Base-by-base conservation (phyloP, 2,888 invertebrate species). In the Panzeria rudis region DNA sequence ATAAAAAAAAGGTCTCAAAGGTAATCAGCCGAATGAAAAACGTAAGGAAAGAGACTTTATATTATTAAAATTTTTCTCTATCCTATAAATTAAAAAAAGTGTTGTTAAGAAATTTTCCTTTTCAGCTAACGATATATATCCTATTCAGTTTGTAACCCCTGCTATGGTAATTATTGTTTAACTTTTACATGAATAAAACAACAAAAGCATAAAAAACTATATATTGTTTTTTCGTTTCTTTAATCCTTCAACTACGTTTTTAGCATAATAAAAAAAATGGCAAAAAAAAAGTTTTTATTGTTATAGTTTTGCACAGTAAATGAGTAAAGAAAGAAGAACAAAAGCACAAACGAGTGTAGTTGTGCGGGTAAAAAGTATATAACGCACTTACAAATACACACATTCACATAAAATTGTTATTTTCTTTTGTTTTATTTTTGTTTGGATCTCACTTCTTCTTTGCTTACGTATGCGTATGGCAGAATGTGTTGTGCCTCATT, bases 91-190 rank as follows among this genome's bases (percentile, higher is more conserved):
- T 29, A 29, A 29, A n/a, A n/a, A n/a, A n/a, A n/a, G n/a, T n/a
- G n/a, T n/a, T n/a, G n/a, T n/a, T n/a, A n/a, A n/a, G n/a, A n/a
- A n/a, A n/a, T n/a, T 4, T 29, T 29, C 29, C 5, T 29, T 29
- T 29, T 4, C 29, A 4, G 29, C 29, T 29, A 29, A 35, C 47
- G n/a, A 15, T 3, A 20, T 7, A n/a, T 11, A 29, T 35, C 11
- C 15, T 20, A 15, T 56, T 66, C 8, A 35, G 20, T 68, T 73
- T 73, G 73, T 72, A 54, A 61, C 54, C 69, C 61, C 38, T 79
- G 64, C 56, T 84, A 79, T 79, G 79, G 62, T 75, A 84, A 84
- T 75, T 71, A 79, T 79, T 84, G 56, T 84, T 75, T 77, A 72
- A 71, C 62, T 83, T 78, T 69, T 83, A 13, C 61, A 72, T 32